Percentiles rank a stretch among this genome's conserved stretches.
Conservation (phyloP, 1,140 invertebrate species). For the Hormaphis cornu region DNA sequence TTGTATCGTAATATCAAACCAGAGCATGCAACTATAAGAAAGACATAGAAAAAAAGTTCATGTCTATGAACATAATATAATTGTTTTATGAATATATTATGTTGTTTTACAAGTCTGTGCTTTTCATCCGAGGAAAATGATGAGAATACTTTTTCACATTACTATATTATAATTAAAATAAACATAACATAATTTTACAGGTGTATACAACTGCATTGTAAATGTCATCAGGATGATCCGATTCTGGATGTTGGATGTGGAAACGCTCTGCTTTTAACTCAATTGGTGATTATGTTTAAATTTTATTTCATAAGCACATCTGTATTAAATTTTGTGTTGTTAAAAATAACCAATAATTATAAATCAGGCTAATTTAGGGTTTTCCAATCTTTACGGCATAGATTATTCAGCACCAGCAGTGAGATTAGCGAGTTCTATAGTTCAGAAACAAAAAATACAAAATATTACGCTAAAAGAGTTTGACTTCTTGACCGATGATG, state of each 20-base stretch:
- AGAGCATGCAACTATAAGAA: too few species aligned
- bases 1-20: too few species aligned
- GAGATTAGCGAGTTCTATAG: conserved; percentile 16
- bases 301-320: not conserved
- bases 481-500: conserved; percentile 3
- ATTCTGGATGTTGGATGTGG: conserved; percentile 25
- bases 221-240: not conserved
- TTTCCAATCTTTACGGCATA: conserved; percentile 23
- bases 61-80: too few species aligned
- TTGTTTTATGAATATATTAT: too few species aligned
- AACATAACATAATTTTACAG: not conserved
- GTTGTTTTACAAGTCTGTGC: too few species aligned
- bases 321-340: not conserved
- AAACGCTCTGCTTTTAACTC: conserved; percentile 5
- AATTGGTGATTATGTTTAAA: conserved; percentile 20
- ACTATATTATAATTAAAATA: too few species aligned
- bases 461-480: conserved; percentile 7
- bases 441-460: not conserved
- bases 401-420: conserved; percentile 26
- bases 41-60: too few species aligned
- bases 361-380: conserved; percentile 25
- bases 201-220: conserved; percentile 12
- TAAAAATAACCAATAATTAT: conserved; percentile 2
- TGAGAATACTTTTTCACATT: too few species aligned
- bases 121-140: too few species aligned